Evolutionary conservation across 1,140 invertebrate species (phyloP).

Genomic region (Anastrepha ludens): DNA sequence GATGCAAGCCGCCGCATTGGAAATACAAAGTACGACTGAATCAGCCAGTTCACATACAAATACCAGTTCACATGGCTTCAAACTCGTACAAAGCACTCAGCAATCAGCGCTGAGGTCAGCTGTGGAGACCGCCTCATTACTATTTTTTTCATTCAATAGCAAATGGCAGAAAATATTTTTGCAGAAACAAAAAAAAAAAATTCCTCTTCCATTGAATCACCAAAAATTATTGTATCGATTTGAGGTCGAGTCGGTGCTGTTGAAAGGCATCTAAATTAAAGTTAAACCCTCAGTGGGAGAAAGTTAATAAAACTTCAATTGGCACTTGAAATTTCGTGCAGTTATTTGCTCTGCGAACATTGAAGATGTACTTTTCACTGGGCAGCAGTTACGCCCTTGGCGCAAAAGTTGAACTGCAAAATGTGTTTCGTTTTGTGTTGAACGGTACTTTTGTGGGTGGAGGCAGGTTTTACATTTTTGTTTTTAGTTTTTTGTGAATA

Average conservation of each 20-base stretch:
- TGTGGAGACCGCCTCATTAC: background rate
- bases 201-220: background rate
- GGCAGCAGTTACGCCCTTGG: background rate
- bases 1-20: background rate
- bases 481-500: too few relatives aligned
- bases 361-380: constrained; percentile 19
- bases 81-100: background rate
- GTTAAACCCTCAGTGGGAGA: background rate
- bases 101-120: constrained; percentile 1
- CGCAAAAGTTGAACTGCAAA: too few relatives aligned
- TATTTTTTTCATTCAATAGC: background rate
- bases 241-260: too few relatives aligned
- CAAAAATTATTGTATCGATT: background rate
- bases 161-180: too few relatives aligned
- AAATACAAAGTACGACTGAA: background rate
- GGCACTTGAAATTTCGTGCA: background rate
- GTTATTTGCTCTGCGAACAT: background rate
- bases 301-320: constrained; percentile 34
- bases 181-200: too few relatives aligned
- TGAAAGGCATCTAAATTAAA: background rate
- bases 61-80: background rate
- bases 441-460: background rate
- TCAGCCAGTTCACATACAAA: background rate
- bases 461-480: too few relatives aligned
- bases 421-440: background rate